A percentile compares a stretch with the other conserved stretches of the same genome.
Conservation (phyloP, 2,888 invertebrate genomes). For the Anarsia innoxiella region DNA sequence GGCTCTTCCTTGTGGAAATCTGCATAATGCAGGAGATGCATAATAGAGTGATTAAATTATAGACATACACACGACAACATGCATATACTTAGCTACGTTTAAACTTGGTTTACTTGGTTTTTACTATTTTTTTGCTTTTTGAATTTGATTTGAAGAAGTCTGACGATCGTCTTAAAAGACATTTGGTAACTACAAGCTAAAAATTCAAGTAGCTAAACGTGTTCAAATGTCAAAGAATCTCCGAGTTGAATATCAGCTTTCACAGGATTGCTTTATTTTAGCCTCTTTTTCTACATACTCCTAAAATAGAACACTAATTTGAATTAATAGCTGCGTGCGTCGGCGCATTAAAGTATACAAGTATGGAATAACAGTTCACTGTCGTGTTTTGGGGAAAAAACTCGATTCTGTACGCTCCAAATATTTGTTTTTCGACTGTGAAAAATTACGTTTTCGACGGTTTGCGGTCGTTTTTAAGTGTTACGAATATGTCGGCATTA, state of each 20-base stretch:
- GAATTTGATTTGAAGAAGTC: too few species aligned
- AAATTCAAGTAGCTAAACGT: too few species aligned
- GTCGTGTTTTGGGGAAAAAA: slow-evolving; percentile 29
- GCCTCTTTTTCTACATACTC: slow-evolving; percentile 18
- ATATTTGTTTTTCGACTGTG: slow-evolving; percentile 67
- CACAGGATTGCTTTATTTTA: slow-evolving; percentile 15
- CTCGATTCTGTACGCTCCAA: slow-evolving; percentile 46
- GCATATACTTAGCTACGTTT: not conserved
- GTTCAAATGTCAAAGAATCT: slow-evolving; percentile 55
- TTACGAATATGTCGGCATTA: slow-evolving; percentile 68
- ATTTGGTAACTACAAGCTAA: too few species aligned
- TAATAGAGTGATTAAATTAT: slow-evolving; percentile 26
- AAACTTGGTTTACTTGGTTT: too few species aligned
- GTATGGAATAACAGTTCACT: slow-evolving; percentile 20
- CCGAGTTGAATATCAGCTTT: slow-evolving; percentile 28
- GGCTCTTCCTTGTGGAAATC: slow-evolving; percentile 44
- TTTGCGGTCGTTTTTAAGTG: slow-evolving; percentile 64
- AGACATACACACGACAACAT: slow-evolving; percentile 11
- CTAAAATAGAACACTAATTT: slow-evolving; percentile 59
- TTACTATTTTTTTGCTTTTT: too few species aligned
- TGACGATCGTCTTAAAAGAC: not conserved
- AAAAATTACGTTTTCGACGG: slow-evolving; percentile 66
- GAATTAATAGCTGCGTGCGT: slow-evolving; percentile 51
- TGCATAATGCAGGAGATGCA: slow-evolving; percentile 52
- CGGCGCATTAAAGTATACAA: slow-evolving; percentile 30